Evolutionary conservation across 2,113 vertebrate genomes (phyloP).

Genomic region (Columba janthina): DNA sequence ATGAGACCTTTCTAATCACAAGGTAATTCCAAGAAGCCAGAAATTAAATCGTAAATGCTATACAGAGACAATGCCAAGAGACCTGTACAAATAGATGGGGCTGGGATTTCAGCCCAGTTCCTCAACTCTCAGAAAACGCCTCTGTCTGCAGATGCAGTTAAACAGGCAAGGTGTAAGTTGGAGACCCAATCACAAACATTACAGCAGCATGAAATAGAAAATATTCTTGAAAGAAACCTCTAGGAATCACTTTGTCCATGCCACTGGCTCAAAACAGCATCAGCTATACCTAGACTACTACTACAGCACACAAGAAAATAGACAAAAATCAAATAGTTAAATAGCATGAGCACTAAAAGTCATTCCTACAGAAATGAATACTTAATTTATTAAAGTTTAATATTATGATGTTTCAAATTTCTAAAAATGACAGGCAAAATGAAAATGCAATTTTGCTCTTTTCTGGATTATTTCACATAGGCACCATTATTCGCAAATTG

Average conservation of each 20-base stretch:
- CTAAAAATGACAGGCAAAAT: not conserved
- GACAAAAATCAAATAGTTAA: not conserved
- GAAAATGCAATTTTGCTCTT: not conserved
- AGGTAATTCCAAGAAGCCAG: not conserved
- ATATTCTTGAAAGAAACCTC: not conserved
- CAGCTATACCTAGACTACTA: not conserved
- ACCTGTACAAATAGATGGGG: not conserved
- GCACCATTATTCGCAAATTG: not conserved
- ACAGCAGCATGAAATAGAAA: not conserved
- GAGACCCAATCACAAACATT: not conserved
- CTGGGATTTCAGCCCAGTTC: not conserved
- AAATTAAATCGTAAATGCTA: not conserved
- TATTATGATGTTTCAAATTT: not conserved
- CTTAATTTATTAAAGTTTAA: not conserved
- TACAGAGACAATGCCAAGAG: not conserved
- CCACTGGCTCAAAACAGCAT: not conserved
- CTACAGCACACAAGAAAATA: not conserved
- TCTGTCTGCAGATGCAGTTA: not conserved
- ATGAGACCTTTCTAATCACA: not conserved
- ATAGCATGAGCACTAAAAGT: not conserved
- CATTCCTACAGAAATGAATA: not conserved
- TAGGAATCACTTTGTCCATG: not conserved
- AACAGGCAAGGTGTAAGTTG: not conserved
- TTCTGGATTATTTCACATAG: not conserved
- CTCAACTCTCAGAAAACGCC: not conserved